These are phyloP conservation scores for Atlantisia rogersi DNA, from an alignment of 2,113 vertebrate species.

Conservation along the genomic window DNA sequence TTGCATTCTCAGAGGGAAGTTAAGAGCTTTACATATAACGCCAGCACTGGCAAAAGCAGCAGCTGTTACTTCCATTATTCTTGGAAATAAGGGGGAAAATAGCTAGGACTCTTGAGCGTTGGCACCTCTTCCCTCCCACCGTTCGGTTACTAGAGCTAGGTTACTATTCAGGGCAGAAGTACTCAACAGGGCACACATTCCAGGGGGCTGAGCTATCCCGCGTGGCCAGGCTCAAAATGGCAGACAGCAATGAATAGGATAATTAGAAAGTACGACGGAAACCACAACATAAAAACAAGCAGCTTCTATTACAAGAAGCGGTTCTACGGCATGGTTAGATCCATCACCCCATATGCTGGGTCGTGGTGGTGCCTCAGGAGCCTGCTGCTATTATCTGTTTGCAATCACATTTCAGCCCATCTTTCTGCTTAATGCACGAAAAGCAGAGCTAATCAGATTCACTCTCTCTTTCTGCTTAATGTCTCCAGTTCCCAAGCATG, in stretches of 20 bases:
- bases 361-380: conserved; percentile 11
- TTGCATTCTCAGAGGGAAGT: not conserved
- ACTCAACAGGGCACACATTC: not conserved
- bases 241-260: conserved; percentile 30
- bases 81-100: conserved; percentile 12
- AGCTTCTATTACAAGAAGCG: conserved; percentile 35
- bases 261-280: conserved; percentile 52
- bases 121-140: not conserved
- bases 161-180: conserved; percentile 14
- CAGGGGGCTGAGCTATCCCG: conserved; percentile 25
- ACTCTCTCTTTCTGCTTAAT: conserved; percentile 29
- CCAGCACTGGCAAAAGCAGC: not conserved
- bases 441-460: conserved; percentile 69
- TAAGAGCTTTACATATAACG: not conserved
- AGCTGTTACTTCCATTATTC: conserved; percentile 15
- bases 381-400: conserved; percentile 51
- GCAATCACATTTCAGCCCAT: conserved; percentile 48
- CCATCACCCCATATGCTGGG: conserved; percentile 26
- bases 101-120: not conserved
- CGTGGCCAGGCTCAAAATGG: conserved; percentile 55
- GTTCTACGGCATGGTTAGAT: conserved; percentile 22
- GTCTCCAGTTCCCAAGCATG: conserved; percentile 44
- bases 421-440: conserved; percentile 55
- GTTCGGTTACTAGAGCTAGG: not conserved
- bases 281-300: conserved; percentile 26